phyloP scores from a whole-genome alignment of 2,113 vertebrate genomes.

The Erpornis zantholeuca region DNA sequence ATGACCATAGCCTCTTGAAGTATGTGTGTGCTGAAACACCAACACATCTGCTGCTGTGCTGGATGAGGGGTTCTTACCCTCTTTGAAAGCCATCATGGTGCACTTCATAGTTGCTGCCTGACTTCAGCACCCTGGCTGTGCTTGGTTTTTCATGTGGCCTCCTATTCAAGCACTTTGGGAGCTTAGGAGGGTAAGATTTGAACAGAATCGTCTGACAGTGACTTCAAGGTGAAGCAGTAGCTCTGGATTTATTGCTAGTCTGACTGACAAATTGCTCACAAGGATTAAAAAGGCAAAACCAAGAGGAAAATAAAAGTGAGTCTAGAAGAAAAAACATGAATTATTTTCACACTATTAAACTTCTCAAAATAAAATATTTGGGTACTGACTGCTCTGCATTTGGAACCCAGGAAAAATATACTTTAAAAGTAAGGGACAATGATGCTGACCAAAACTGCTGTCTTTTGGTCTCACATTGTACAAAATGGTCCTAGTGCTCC shows the following conservation, averaged over 20 bases:
- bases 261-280: background rate
- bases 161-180: background rate
- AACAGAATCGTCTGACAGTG: background rate
- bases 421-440: background rate
- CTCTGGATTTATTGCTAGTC: background rate
- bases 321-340: background rate
- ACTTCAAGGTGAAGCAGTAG: background rate
- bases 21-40: background rate
- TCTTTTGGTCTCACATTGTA: background rate
- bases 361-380: background rate
- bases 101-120: background rate
- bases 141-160: background rate
- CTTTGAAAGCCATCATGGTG: background rate
- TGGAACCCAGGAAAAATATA: background rate
- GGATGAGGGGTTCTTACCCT: accelerated
- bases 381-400: background rate
- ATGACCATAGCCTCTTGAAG: background rate
- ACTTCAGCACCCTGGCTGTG: background rate
- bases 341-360: background rate
- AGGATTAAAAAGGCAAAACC: background rate
- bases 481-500: background rate
- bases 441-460: background rate
- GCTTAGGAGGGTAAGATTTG: background rate
- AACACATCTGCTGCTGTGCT: background rate
- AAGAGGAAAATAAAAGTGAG: background rate